Evolutionary conservation across 2,888 invertebrate species (phyloP).

Genomic region (Pachycephus smyrnensis): DNA sequence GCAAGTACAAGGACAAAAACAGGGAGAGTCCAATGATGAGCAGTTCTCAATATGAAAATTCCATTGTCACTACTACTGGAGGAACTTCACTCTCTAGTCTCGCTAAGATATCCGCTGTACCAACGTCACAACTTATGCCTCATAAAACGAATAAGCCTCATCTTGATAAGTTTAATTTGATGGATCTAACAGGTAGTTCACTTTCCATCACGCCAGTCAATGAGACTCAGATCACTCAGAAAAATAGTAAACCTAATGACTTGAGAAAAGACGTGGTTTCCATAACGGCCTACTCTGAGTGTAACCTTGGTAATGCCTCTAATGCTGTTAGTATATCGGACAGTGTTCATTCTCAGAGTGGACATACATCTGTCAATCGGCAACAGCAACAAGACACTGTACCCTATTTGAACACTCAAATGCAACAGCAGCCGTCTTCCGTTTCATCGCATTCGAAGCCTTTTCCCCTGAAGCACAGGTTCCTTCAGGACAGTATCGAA

Average conservation of each 20-base stretch:
- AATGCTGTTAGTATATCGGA: conserved; percentile 7
- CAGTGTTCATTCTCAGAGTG: conserved; percentile 26
- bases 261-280: conserved; percentile 58
- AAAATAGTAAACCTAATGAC: conserved; percentile 38
- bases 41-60: conserved; percentile 35
- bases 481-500: conserved; percentile 50
- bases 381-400: not conserved
- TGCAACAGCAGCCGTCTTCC: not conserved
- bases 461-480: conserved; percentile 48
- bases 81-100: conserved; percentile 32
- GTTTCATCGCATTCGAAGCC: conserved; percentile 37
- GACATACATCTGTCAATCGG: conserved; percentile 17
- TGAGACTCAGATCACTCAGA: conserved; percentile 47
- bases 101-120: conserved; percentile 55
- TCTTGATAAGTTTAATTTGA: conserved; percentile 55
- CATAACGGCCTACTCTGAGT: conserved; percentile 57
- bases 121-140: conserved; percentile 55
- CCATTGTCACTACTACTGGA: conserved; percentile 14
- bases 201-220: conserved; percentile 62
- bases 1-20: conserved; percentile 50
- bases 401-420: not conserved
- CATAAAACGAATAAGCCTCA: conserved; percentile 48
- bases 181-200: conserved; percentile 57
- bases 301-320: conserved; percentile 17
- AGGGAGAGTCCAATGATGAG: conserved; percentile 28